phyloP scores from a whole-genome alignment of 2,797 vertebrate species.

The Acrossocheilus wenchowensis region DNA sequence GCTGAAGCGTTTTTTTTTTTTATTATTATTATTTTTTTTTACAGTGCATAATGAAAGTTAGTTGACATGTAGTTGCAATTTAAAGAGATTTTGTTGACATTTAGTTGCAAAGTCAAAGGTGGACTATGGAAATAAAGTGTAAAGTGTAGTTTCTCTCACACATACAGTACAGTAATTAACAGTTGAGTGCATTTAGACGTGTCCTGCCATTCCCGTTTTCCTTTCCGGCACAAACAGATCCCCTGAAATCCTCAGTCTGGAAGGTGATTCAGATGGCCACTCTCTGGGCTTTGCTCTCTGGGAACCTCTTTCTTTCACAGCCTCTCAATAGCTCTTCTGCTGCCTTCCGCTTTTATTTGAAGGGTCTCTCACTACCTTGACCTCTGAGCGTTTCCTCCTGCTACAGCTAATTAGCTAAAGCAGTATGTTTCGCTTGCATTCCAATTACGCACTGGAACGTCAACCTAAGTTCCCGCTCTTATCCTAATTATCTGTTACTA shows the following conservation, averaged over 20 bases:
- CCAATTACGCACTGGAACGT: constrained; percentile 80
- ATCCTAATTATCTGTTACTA: constrained; percentile 88
- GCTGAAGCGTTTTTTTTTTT: too few species aligned
- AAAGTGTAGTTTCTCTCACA: not conserved
- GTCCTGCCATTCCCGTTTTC: not conserved
- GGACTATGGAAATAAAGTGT: not conserved
- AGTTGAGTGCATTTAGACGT: not conserved
- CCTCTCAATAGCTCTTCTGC: constrained; percentile 18
- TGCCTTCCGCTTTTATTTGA: constrained; percentile 45
- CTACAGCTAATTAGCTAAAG: constrained; percentile 81
- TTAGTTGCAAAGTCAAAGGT: not conserved
- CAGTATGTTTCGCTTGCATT: constrained; percentile 77
- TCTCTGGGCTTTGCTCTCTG: not conserved
- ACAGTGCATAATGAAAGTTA: not conserved
- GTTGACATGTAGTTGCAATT: not conserved
- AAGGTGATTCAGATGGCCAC: constrained; percentile 2
- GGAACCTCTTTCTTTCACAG: not conserved
- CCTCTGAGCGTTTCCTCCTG: constrained; percentile 54
- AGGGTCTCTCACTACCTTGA: constrained; percentile 52
- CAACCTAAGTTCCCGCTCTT: constrained; percentile 80
- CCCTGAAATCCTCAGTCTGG: not conserved
- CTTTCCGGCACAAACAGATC: not conserved
- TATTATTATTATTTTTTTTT: too few species aligned
- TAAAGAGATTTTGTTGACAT: not conserved
- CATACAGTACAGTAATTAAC: not conserved